Base-by-base conservation (phyloP, 2,888 invertebrate genomes). In the Cerastis leucographa region DNA sequence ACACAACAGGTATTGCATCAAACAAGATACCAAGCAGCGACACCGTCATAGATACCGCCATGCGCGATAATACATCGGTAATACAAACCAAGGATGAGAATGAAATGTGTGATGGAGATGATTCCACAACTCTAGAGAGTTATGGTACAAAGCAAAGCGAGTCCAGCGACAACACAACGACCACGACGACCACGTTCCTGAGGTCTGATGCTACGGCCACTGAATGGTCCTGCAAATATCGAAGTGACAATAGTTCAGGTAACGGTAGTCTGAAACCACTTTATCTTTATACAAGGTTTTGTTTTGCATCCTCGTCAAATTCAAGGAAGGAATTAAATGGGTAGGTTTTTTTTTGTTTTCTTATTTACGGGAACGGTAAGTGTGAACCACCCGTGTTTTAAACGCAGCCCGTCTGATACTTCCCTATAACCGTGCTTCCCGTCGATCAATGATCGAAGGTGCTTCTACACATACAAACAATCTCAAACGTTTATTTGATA, bases 11-110 rank as follows among this genome's bases (percentile, higher is more conserved):
- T 40, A 35, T 71, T 56, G 74, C 56, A 17, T 4, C 29, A 22
- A 2, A 81, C 29, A 89, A 88, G 5, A 85, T 88, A 6, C 25
- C 82, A 2, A 89, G 87, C 85, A 91, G 88, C 65, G 83, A 85
- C 12, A 84, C 84, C 0, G 87, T 67, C 14, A 88, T 90, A 4
- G 90, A 91, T 62, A 29, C 81, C 7, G 91, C 91, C 59, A 82
- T 88, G 6, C 83, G 80, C 0, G 92, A 92, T 3, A 90, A 90
- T 56, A 69, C 89, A 19, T 90, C 90, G 5, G 4, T 2, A 90
- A 90, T 49, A 56, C 90, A 88, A 65, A 89, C 84, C 46, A 89
- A 64, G 17, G 42, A 64, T 42, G n/a, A 42, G 42, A 64, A 90
- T 0, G 90, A 91, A 72, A 87, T 85, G 61, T 89, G 87, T 44